phyloP scores from a whole-genome alignment of 1,140 invertebrate genomes.

The Contarinia nasturtii region DNA sequence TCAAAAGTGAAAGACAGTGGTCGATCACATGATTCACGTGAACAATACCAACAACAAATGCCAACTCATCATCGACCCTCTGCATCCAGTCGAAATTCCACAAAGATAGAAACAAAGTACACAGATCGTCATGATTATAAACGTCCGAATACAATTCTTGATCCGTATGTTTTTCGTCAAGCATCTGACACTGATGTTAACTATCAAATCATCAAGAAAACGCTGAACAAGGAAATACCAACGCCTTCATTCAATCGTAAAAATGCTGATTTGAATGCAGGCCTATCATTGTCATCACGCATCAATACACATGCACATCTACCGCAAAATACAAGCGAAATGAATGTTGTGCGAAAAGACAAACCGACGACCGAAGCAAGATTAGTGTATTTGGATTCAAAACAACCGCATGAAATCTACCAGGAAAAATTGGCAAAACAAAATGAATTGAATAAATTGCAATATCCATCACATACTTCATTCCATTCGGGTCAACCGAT shows the following conservation, averaged over 20 bases:
- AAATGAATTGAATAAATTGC: too few species aligned
- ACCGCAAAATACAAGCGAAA: too few species aligned
- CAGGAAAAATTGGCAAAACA: too few species aligned
- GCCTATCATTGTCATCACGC: too few species aligned
- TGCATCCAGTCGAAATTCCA: background rate
- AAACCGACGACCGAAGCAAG: too few species aligned
- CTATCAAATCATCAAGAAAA: conserved; percentile 20
- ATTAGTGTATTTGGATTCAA: too few species aligned
- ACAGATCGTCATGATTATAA: background rate
- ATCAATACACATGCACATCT: too few species aligned
- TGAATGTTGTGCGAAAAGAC: too few species aligned
- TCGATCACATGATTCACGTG: background rate
- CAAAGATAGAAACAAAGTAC: background rate
- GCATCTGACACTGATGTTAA: conserved; percentile 19
- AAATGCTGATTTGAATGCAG: too few species aligned
- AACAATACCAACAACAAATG: background rate
- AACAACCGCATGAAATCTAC: too few species aligned
- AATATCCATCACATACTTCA: too few species aligned
- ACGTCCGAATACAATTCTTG: background rate
- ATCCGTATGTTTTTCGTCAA: background rate
- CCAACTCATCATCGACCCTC: background rate
- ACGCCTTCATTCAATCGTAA: background rate
- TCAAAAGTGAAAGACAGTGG: background rate
- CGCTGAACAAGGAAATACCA: conserved; percentile 9
- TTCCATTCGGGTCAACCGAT: too few species aligned